Evolutionary conservation across 2,113 vertebrate genomes (phyloP).

Genomic region (Naja naja): DNA sequence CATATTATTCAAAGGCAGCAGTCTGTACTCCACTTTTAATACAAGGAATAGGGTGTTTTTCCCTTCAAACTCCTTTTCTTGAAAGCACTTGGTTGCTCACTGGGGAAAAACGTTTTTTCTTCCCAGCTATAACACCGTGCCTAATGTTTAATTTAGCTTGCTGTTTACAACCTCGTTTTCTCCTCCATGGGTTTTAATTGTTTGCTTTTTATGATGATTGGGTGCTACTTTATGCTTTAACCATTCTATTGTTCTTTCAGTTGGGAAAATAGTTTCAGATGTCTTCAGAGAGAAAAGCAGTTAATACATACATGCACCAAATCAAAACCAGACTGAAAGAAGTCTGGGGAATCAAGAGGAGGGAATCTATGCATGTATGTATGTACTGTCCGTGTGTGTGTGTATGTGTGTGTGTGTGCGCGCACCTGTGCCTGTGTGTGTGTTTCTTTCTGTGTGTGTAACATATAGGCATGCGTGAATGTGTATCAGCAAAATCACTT

Average conservation of each 20-base stretch:
- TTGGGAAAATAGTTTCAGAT: neutral
- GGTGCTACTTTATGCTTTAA: neutral
- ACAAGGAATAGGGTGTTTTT: neutral
- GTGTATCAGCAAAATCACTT: neutral
- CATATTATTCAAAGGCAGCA: neutral
- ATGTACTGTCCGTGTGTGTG: too few relatives aligned
- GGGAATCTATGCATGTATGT: neutral
- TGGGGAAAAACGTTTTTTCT: neutral
- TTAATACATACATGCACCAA: neutral
- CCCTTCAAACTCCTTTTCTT: neutral
- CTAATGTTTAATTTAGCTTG: conserved; percentile 1
- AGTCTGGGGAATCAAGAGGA: neutral
- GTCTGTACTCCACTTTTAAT: neutral
- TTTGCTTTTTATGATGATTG: conserved; percentile 3
- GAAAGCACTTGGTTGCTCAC: neutral
- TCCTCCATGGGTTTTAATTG: neutral
- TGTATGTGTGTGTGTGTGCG: neutral
- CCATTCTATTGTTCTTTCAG: neutral
- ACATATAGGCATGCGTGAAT: neutral
- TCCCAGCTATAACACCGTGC: neutral
- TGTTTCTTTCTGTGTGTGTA: neutral
- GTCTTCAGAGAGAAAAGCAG: neutral
- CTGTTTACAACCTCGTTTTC: conserved; percentile 1
- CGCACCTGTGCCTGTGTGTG: too few relatives aligned
- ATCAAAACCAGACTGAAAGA: neutral